Evolutionary conservation across 2,113 vertebrate species (phyloP), one percentile per base, ranked within the genome.

Genomic region (Cranoglanis bouderius): DNA sequence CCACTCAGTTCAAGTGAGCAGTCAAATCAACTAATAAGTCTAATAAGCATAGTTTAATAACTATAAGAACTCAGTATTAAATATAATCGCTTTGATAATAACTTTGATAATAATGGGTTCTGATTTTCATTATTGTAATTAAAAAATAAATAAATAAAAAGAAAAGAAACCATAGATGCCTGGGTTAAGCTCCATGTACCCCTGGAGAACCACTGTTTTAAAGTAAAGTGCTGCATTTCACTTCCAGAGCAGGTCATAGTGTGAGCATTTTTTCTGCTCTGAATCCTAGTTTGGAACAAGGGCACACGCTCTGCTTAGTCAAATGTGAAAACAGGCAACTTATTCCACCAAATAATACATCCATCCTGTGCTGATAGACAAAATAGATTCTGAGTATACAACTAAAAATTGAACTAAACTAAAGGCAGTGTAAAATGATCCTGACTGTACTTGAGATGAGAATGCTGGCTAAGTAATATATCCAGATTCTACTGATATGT

Each of bases 221-320:
- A 74, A 74, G 35, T 6, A 74, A 9, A 24, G 70, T 40, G 70
- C 9, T 40, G 35, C 70, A 74, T 38, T 74, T 74, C 19, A 43
- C 19, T 43, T 38, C 38, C 18, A 40, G 35, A 38, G 21, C 9
- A 12, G 24, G 63, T 29, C 14, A 49, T 59, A 53, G 24, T 32
- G 35, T 29, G 43, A 61, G n/a, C 32, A 49, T 32, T 67, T 12
- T 57, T 51, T 63, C 29, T 82, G 75, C 40, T 78, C 55, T 38
- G 51, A 83, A 75, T 82, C 53, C 67, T 35, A 70, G n/a, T 72
- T 82, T 70, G 10, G n/a, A 77, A 40, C 40, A 10, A 75, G 53
- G 32, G 24, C 9, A 51, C 18, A 38, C 0, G 24, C 55, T 63
- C 40, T 4, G 12, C 43, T 29, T 24, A 46, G 40, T 77, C 21